A percentile compares a stretch with the other conserved stretches of the same genome.
Evolutionary conservation across 2,888 invertebrate species (phyloP).

Genomic region (Xanthorhoe spadicearia): DNA sequence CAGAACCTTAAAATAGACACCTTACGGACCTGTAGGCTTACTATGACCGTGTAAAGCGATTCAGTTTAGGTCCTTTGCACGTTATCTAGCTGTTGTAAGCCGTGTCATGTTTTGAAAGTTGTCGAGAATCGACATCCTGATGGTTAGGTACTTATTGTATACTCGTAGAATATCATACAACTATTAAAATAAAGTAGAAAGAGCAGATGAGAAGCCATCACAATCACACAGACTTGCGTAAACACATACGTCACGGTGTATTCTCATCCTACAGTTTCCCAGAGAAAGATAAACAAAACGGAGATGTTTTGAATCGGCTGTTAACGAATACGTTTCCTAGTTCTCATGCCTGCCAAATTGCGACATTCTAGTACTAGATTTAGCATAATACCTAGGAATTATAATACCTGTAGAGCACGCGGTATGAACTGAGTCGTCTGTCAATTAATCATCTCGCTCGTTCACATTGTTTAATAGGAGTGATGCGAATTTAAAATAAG

Average conservation of each 20-base stretch:
- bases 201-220: background rate
- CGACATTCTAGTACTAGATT: constrained; percentile 22
- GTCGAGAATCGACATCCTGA: too few relatives aligned
- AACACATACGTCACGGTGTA: background rate
- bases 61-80: too few relatives aligned
- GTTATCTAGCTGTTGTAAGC: too few relatives aligned
- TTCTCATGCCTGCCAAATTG: constrained; percentile 33
- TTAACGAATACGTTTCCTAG: constrained; percentile 18
- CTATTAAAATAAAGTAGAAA: background rate
- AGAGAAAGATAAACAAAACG: constrained; percentile 29
- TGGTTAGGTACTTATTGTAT: too few relatives aligned
- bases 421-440: too few relatives aligned
- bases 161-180: background rate
- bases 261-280: constrained; percentile 20
- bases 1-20: background rate
- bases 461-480: too few relatives aligned
- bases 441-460: too few relatives aligned
- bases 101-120: too few relatives aligned
- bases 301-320: constrained; percentile 26
- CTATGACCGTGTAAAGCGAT: too few relatives aligned
- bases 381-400: constrained; percentile 1
- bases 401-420: too few relatives aligned
- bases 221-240: background rate
- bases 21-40: too few relatives aligned
- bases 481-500: too few relatives aligned